Evolutionary conservation across 1,140 invertebrate genomes (phyloP).

Genomic region (Oreohelix idahoensis): DNA sequence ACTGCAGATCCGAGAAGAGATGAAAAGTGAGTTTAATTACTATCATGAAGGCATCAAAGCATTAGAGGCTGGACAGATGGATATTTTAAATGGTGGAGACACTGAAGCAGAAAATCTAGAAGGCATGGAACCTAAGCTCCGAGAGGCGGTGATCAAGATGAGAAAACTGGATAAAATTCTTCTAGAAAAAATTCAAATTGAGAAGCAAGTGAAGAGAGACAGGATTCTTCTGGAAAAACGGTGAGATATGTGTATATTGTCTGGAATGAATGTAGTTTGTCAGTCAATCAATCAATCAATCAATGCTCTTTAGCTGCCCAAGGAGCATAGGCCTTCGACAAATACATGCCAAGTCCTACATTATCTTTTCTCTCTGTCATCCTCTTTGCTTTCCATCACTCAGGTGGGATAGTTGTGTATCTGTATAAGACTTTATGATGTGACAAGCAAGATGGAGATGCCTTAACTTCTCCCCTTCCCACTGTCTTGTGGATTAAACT

Average conservation of each 20-base stretch:
- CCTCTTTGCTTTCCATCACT: too few relatives aligned
- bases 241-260: conserved; percentile 46
- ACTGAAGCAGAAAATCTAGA: conserved; percentile 42
- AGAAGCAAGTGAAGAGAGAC: conserved; percentile 69
- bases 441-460: too few relatives aligned
- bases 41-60: conserved; percentile 57
- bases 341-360: too few relatives aligned
- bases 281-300: too few relatives aligned
- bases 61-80: conserved; percentile 53
- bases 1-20: conserved; percentile 57
- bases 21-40: conserved; percentile 66
- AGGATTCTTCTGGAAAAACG: conserved; percentile 68
- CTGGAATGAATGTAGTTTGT: neutral
- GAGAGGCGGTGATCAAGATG: conserved; percentile 69
- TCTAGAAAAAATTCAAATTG: conserved; percentile 63
- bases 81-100: conserved; percentile 35
- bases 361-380: too few relatives aligned
- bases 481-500: too few relatives aligned
- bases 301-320: too few relatives aligned
- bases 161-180: conserved; percentile 70
- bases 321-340: too few relatives aligned
- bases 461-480: too few relatives aligned
- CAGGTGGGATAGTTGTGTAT: too few relatives aligned
- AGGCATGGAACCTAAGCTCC: conserved; percentile 65
- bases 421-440: too few relatives aligned